Base-by-base conservation (phyloP, 1,140 invertebrate genomes). In the Lineus longissimus region DNA sequence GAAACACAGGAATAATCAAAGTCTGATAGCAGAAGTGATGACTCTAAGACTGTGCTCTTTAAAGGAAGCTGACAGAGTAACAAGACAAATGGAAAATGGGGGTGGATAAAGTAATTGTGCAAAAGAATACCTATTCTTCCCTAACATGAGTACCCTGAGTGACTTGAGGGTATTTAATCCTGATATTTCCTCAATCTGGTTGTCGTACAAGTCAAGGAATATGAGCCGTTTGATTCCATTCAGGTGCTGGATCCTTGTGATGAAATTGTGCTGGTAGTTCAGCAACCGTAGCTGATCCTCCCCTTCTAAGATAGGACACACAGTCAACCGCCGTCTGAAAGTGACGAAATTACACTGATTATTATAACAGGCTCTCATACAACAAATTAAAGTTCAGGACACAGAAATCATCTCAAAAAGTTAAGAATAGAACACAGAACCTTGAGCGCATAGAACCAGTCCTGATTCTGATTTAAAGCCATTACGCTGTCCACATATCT, bases 161-260 rank as follows among this genome's bases (percentile, higher is more conserved):
- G 89, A 90, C 54, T 87, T 87, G 7, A 95, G 84, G 54, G 86
- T 83, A 66, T 89, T 87, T 33, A 95, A 82, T 63, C 86, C 89
- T 45, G 86, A 86, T 55, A 96, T 90, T 73, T 88, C 88, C 63
- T 94, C 92, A 41, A 97, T 88, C 79, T 94, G 91, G 82, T 97
- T 97, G 79, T 95, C 91, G 80, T 95, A 96, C 2, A 97, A 82
- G 80, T 97, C 94, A 51, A 97, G 86, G 75, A 95, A 95, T 29
- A 97, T 92, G 45, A 95, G 81, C 78, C 90, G 87, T 31, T 87
- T 87, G 60, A 93, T 85, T 63, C 64, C 70, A 30, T 70, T 75
- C 23, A 88, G 78, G 57, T 85, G 85, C 65, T 90, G 87, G 58
- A 95, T 87, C 66, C 86, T 88, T 60, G 87, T 89, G 60, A 96